Base-by-base conservation (phyloP, 2,797 vertebrate species). In the Podargus strigoides region DNA sequence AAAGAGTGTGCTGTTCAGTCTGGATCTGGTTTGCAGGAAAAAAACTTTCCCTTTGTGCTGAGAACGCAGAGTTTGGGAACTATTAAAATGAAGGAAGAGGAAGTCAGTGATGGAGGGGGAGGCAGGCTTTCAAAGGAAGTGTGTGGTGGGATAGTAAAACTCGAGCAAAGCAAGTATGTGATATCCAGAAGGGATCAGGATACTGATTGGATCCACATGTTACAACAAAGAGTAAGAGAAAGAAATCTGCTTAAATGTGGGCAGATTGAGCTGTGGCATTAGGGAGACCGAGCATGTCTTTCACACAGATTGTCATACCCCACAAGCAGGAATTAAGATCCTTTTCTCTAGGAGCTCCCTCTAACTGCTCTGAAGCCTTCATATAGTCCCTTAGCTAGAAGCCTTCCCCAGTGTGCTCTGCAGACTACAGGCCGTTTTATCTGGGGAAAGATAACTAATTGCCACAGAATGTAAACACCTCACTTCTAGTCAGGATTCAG, bases 191-290 rank as follows among this genome's bases (percentile, higher is more conserved):
- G 26, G 58, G 28, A 77, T 81, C 18, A 63, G n/a, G 67, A 37
- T 7, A 21, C 19, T 81, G 63, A 93, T 87, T 76, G 64, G 30
- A 70, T 66, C 85, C 95, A 93, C 58, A 68, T 96, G 96, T 70
- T 80, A 80, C 82, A 82, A 73, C 21, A 85, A 85, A 95, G 79
- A 62, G 17, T 11, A 34, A 13, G 23, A 72, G 55, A 66, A 60
- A 70, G 59, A 85, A 66, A 68, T 67, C 21, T 79, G 26, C 41
- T 76, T 62, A 72, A 47, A 69, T 69, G 60, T 69, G 79, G 60
- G 41, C 52, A 67, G 52, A 55, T 7, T 56, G 30, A 64, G 68
- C 68, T 58, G 39, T 0, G 0, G 44, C 32, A 10, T 37, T 52
- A 24, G 58, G 39, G 62, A 78, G 30, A 64, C 55, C 19, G 42